A percentile compares a stretch with the other conserved stretches of the same genome.
These are phyloP conservation scores for Gymnothorax javanicus DNA, from an alignment of 2,797 vertebrate genomes.

Conservation along the genomic window DNA sequence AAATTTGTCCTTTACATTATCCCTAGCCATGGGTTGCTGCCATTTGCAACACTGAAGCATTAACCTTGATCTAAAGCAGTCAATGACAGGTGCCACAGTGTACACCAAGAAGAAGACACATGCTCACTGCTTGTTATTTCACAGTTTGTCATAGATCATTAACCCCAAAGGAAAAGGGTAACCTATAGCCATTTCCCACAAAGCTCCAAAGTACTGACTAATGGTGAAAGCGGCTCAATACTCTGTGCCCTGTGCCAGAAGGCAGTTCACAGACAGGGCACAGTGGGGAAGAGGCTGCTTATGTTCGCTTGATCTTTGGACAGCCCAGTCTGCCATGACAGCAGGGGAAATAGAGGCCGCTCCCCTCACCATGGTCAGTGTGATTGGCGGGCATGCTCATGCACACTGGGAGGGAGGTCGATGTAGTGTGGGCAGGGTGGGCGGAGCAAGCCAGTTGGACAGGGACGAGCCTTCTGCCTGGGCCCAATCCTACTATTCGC, in stretches of 20 bases:
- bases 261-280: background rate
- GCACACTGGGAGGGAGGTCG: background rate
- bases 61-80: background rate
- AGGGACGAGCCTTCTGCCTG: background rate
- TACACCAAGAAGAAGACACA: background rate
- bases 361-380: background rate
- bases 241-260: background rate
- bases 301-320: background rate
- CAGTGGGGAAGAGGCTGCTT: background rate
- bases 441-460: background rate
- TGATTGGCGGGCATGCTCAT: background rate
- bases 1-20: background rate
- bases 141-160: background rate
- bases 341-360: background rate
- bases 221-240: background rate
- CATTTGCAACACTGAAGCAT: background rate
- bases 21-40: background rate
- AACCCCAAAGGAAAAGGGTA: background rate
- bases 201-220: background rate
- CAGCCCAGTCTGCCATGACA: background rate
- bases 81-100: background rate
- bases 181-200: background rate
- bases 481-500: background rate
- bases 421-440: background rate
- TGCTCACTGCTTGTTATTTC: background rate